A percentile compares a stretch with the other conserved stretches of the same genome.
Conservation (phyloP, 2,113 vertebrate species). For the Tretioscincus oriximinensis region DNA sequence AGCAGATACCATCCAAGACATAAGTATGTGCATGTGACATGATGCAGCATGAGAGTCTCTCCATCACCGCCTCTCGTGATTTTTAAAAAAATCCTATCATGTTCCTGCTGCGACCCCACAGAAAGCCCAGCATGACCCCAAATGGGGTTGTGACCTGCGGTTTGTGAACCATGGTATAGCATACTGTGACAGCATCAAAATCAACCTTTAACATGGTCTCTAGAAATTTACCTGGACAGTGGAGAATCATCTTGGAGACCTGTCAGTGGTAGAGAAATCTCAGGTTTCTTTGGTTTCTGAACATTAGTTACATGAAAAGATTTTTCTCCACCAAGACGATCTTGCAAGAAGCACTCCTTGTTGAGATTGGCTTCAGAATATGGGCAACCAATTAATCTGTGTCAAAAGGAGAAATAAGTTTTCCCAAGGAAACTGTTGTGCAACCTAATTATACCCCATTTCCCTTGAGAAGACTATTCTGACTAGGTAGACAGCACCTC, state of each 20-base stretch:
- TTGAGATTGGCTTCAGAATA: slow-evolving; percentile 87
- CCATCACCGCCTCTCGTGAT: no score
- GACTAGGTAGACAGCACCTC: not conserved
- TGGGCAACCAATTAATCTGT: slow-evolving; percentile 84
- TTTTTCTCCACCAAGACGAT: slow-evolving; percentile 83
- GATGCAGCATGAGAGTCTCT: no score
- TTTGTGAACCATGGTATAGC: no score
- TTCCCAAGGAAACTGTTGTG: not conserved
- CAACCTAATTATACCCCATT: not conserved
- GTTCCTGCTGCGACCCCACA: no score
- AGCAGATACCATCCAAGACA: no score
- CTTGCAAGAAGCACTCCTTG: slow-evolving; percentile 80
- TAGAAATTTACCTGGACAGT: slow-evolving; percentile 68
- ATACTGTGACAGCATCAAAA: no score
- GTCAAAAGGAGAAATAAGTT: not conserved
- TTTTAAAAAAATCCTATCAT: no score
- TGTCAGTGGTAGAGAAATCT: slow-evolving; percentile 26
- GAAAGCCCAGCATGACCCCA: no score
- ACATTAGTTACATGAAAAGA: slow-evolving; percentile 61
- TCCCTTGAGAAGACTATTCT: not conserved
- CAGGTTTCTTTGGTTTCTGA: slow-evolving; percentile 68
- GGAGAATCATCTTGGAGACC: slow-evolving; percentile 68
- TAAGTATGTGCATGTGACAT: no score
- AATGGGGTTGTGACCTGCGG: no score
- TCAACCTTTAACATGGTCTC: not conserved